Percentiles rank a stretch among this genome's conserved stretches.
These are phyloP conservation scores for Syngnathoides biaculeatus DNA, from an alignment of 2,113 vertebrate genomes.

Conservation along the genomic window DNA sequence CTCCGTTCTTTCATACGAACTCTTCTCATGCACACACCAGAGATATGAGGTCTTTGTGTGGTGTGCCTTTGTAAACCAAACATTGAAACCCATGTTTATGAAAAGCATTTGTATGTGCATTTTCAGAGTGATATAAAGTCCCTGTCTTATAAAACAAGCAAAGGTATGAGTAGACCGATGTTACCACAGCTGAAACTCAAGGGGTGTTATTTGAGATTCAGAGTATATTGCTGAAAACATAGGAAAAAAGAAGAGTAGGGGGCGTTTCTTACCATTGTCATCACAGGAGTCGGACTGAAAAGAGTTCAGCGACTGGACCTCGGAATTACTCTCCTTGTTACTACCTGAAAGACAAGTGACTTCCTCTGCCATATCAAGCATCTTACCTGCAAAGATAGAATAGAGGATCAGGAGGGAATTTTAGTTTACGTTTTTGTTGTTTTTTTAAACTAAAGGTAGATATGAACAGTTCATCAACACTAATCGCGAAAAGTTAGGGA, in stretches of 20 bases:
- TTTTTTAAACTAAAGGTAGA: too few species aligned
- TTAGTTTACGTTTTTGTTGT: too few species aligned
- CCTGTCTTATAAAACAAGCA: conserved; percentile 8
- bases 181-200: not conserved
- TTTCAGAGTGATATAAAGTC: not conserved
- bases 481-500: too few species aligned
- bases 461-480: too few species aligned
- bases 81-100: conserved; percentile 6
- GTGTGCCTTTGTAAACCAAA: not conserved
- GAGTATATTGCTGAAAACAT: not conserved
- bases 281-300: conserved; percentile 96
- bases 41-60: not conserved
- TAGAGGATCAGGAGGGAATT: not conserved
- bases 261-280: conserved; percentile 86
- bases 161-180: not conserved
- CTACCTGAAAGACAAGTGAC: conserved; percentile 90
- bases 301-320: conserved; percentile 93
- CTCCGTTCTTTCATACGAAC: not conserved
- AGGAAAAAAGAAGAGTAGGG: conserved; percentile 60
- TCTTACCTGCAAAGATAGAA: conserved; percentile 76
- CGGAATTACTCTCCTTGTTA: conserved; percentile 93
- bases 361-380: conserved; percentile 84
- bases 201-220: conserved; percentile 1
- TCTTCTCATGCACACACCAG: not conserved
- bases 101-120: conserved; percentile 1